These are phyloP conservation scores for Drosophila macrospina DNA, from an alignment of 2,888 invertebrate genomes.

Conservation along the genomic window DNA sequence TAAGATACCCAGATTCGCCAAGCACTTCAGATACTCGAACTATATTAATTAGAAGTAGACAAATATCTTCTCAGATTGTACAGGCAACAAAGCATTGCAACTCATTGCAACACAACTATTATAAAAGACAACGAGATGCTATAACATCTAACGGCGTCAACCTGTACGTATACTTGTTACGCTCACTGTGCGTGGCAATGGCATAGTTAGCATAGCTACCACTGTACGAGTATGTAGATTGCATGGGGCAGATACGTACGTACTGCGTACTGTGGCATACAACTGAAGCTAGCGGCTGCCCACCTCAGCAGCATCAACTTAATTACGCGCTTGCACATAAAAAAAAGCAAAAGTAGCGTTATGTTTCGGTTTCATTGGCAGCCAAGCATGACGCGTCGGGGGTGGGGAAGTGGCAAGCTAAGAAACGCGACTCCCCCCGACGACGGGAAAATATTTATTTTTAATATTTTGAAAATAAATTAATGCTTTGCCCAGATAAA, in stretches of 20 bases:
- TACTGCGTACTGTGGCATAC: conserved; percentile 13
- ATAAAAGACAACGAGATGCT: conserved; percentile 30
- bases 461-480: conserved; percentile 50
- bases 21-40: not conserved
- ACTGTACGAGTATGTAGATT: conserved; percentile 20
- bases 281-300: conserved; percentile 22
- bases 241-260: conserved; percentile 32
- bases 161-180: conserved; percentile 46
- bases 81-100: conserved; percentile 33
- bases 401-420: not conserved
- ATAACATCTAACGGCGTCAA: conserved; percentile 33
- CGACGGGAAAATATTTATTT: conserved; percentile 12
- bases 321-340: conserved; percentile 65
- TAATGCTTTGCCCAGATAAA: conserved; percentile 31
- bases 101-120: conserved; percentile 34
- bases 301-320: conserved; percentile 44
- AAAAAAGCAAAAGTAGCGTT: conserved; percentile 78
- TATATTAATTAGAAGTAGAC: not conserved
- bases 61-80: conserved; percentile 7
- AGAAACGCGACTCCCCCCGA: conserved; percentile 3
- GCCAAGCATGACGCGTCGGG: conserved; percentile 47
- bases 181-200: conserved; percentile 72
- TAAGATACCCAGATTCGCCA: not conserved
- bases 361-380: conserved; percentile 72
- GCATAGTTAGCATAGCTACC: conserved; percentile 51